Evolutionary conservation across 2,797 vertebrate species (phyloP), one percentile per base, ranked within the genome.

Genomic region (Cyprinodon diabolis): DNA sequence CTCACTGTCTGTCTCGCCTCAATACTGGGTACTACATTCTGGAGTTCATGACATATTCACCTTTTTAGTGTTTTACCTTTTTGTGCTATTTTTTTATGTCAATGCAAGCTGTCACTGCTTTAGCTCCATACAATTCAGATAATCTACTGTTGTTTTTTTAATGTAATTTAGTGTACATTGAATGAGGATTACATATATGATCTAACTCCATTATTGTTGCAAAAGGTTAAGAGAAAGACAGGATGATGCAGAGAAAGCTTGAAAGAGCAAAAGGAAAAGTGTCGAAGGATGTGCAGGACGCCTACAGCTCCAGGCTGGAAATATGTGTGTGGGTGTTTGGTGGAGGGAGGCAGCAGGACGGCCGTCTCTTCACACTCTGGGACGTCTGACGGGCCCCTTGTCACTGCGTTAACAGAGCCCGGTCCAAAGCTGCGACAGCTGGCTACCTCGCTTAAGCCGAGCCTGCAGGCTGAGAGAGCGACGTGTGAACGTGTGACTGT

Each of bases 381-480:
- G 68, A 79, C n/a, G 17, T 25, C 35, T 37, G 57, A 47, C 47
- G 40, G 70, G 54, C 75, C 65, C 40, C 77, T 66, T 13, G n/a
- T 48, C 55, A 30, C 73, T 71, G 78, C 80, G 77, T 87, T 83
- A 86, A 78, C 75, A 45, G 75, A 79, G 74, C 74, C 67, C 19
- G 77, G 83, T 87, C 58, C 69, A 75, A 84, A 69, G 79, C 71
- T 14, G 15, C 67, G 83, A 88, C 83, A 87, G 83, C 84, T 76
- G 76, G 74, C 69, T 14, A 74, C 81, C 67, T 71, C 70, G 14
- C 76, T 83, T 21, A 17, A 4, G 62, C 72, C 3, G 13, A 68
- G 82, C 78, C 83, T 74, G 77, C 65, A 51, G 87, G 87, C 80
- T 72, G 72, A 58, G 69, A 23, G 14, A 37, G 5, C 17, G 76